Evolutionary conservation across 2,888 invertebrate genomes (phyloP), one percentile per base, ranked within the genome.

Genomic region (Drosophila demipolita): DNA sequence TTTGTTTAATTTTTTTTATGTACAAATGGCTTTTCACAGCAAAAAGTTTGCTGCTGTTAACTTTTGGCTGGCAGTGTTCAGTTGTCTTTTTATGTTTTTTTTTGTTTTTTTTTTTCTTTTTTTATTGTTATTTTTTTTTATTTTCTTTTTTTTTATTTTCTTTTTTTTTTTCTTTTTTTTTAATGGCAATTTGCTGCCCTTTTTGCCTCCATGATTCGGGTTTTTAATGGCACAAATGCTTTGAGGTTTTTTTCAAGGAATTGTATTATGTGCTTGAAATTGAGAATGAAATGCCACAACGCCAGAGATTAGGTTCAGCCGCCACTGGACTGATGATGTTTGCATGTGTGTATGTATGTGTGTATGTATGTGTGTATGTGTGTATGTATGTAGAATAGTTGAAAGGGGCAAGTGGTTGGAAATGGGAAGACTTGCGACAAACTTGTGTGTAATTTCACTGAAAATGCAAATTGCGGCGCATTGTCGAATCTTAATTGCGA

Each of bases 391-490:
- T 32, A 12, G n/a, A 17, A 1, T 8, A 17, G 38, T 17, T 8
- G 38, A 38, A 8, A 11, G 7, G 11, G 20, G 17, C 11, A 5
- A 26, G 29, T 29, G 6, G 29, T 29, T 11, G 50, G 29, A 45
- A 45, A 7, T 29, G 23, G 15, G 50, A n/a, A 29, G 17, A 33
- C 38, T 45, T 17, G 49, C 53, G 54, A 29, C 53, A 42, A 35
- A 29, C 33, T 55, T 32, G 55, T 26, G 15, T 40, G 59, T 54
- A 67, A 57, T 70, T 75, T 70, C 62, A 66, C 53, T 59, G 50
- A 64, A 84, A 81, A 83, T 87, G 82, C 84, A 83, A 87, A 88
- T 74, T 80, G 61, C 62, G 45, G 50, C 78, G 49, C 26, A 49
- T 72, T 87, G 82, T 78, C 86, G 36, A 85, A 70, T 74, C 61